These are phyloP conservation scores for Gnatocerus cornutus DNA, from an alignment of 2,888 invertebrate species.

Conservation along the genomic window DNA sequence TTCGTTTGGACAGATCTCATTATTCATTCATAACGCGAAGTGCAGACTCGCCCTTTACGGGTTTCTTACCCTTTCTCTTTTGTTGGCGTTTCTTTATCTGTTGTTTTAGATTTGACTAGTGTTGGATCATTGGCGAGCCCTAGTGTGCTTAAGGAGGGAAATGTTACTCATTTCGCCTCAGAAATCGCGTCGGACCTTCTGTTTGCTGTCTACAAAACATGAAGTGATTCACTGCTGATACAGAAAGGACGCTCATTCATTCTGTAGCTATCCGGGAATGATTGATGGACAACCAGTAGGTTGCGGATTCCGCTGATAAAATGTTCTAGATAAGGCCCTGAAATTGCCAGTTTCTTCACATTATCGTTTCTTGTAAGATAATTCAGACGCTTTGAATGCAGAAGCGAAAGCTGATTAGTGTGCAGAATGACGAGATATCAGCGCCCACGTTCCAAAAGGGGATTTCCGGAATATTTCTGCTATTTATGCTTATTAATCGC, in stretches of 20 bases:
- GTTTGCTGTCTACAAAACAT: neutral
- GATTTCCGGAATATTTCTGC: too few relatives aligned
- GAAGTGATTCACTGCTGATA: constrained; percentile 31
- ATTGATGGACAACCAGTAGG: constrained; percentile 55
- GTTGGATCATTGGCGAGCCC: neutral
- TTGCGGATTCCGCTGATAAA: constrained; percentile 51
- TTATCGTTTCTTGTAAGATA: constrained; percentile 8
- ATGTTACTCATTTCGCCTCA: neutral
- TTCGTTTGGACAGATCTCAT: constrained; percentile 57
- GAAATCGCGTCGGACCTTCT: too few relatives aligned
- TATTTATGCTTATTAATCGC: too few relatives aligned
- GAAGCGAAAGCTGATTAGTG: neutral
- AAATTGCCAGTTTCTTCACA: constrained; percentile 9
- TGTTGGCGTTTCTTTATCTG: constrained; percentile 1
- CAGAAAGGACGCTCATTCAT: constrained; percentile 39
- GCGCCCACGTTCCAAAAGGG: too few relatives aligned
- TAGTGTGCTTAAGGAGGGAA: neutral
- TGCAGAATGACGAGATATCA: too few relatives aligned
- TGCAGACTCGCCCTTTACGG: constrained; percentile 44
- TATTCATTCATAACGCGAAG: constrained; percentile 61
- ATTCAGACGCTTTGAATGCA: constrained; percentile 5
- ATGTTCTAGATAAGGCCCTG: constrained; percentile 50
- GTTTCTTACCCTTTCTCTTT: constrained; percentile 25
- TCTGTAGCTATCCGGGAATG: constrained; percentile 48
- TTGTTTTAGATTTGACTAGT: constrained; percentile 1